Evolutionary conservation across 2,797 vertebrate species (phyloP).

Genomic region (Molossus molossus): DNA sequence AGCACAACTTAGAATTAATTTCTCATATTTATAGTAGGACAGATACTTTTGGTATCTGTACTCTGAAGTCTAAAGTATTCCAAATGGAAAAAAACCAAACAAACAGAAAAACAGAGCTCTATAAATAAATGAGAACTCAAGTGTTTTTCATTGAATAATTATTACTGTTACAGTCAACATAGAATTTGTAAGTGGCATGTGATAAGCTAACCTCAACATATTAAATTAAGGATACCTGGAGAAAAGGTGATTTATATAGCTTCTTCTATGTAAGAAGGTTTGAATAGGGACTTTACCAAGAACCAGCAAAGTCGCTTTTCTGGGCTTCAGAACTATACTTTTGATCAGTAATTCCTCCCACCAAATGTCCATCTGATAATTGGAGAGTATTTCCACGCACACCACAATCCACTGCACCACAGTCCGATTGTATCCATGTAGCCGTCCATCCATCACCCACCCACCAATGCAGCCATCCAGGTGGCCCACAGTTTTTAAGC

Average conservation of each 20-base stretch:
- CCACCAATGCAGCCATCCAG: background rate
- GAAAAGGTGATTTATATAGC: background rate
- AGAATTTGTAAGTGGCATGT: background rate
- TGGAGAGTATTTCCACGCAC: background rate
- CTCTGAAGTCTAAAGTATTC: background rate
- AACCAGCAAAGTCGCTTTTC: background rate
- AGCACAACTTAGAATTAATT: conserved; percentile 40
- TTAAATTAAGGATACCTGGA: background rate
- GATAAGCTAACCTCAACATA: conserved; percentile 15
- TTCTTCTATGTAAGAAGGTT: background rate
- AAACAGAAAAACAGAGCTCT: background rate
- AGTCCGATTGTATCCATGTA: background rate
- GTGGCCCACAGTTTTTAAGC: background rate
- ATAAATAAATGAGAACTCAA: conserved; percentile 26
- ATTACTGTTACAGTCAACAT: background rate
- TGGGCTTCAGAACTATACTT: background rate
- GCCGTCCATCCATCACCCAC: background rate
- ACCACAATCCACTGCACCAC: background rate
- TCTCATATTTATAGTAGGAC: background rate
- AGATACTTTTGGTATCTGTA: background rate
- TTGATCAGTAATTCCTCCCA: background rate
- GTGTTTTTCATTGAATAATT: background rate
- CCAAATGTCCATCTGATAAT: background rate
- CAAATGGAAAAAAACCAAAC: background rate
- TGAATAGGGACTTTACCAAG: background rate